phyloP scores from a whole-genome alignment of 2,797 vertebrate genomes.

The Pangasius macronema region DNA sequence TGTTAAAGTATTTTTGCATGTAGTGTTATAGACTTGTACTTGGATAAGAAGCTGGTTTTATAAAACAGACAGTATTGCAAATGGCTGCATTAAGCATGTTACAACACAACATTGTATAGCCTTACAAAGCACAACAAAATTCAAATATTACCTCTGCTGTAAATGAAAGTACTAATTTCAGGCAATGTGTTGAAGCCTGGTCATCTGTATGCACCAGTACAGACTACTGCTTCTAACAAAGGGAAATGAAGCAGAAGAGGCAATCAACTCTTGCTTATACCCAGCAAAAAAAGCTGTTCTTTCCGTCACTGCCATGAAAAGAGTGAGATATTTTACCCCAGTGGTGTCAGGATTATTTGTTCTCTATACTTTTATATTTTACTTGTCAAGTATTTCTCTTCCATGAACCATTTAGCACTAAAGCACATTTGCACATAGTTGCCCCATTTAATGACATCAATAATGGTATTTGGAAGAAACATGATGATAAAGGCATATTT shows the following conservation, averaged over 20 bases:
- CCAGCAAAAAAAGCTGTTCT: neutral
- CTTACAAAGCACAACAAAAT: neutral
- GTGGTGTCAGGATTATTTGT: neutral
- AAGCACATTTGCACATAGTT: neutral
- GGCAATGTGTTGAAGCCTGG: neutral
- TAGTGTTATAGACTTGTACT: neutral
- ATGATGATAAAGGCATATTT: conserved; percentile 14
- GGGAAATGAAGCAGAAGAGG: neutral
- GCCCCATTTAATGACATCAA: conserved; percentile 6
- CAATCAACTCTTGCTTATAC: neutral
- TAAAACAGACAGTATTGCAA: neutral
- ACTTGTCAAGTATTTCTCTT: neutral
- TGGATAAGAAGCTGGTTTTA: neutral
- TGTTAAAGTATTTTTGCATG: neutral
- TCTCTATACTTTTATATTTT: neutral
- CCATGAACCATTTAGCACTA: conserved; percentile 22
- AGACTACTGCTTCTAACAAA: neutral
- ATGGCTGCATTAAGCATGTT: neutral
- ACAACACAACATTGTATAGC: neutral
- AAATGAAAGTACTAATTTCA: neutral
- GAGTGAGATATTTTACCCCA: no score
- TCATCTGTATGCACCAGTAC: neutral
- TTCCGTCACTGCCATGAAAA: neutral
- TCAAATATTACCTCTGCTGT: neutral
- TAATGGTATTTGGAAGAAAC: conserved; percentile 18